phyloP scores from a whole-genome alignment of 2,113 vertebrate species.

The Cinclus cinclus region DNA sequence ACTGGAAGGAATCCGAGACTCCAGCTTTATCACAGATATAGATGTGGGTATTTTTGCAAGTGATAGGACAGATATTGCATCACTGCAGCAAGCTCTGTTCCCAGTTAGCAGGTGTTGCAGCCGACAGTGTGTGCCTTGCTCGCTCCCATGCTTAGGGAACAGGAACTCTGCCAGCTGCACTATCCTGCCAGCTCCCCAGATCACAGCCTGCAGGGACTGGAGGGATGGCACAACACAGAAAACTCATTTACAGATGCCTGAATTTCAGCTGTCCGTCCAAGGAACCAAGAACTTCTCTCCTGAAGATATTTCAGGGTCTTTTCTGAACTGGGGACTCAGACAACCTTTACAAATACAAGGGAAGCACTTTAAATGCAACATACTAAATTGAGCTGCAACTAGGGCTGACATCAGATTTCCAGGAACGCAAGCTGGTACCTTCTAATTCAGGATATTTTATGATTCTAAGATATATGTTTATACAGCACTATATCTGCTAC shows the following conservation, averaged over 20 bases:
- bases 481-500: neutral
- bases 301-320: neutral
- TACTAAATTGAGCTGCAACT: neutral
- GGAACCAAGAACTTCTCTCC: neutral
- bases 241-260: neutral
- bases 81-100: neutral
- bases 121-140: neutral
- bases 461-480: neutral
- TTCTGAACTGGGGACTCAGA: neutral
- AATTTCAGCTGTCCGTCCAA: neutral
- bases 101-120: constrained; percentile 17
- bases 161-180: constrained; percentile 31
- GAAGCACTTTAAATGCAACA: neutral
- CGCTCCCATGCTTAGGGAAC: neutral
- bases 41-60: neutral
- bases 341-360: neutral
- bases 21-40: neutral
- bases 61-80: neutral
- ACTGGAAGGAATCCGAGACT: neutral
- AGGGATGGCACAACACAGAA: neutral
- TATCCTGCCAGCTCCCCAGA: constrained; percentile 4
- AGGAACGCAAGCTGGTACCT: neutral
- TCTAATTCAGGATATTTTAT: neutral
- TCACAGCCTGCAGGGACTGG: neutral
- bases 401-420: neutral